A percentile compares a stretch with the other conserved stretches of the same genome.
Conservation (phyloP, 1,140 invertebrate genomes). For the Fragariocoptes setiger region DNA sequence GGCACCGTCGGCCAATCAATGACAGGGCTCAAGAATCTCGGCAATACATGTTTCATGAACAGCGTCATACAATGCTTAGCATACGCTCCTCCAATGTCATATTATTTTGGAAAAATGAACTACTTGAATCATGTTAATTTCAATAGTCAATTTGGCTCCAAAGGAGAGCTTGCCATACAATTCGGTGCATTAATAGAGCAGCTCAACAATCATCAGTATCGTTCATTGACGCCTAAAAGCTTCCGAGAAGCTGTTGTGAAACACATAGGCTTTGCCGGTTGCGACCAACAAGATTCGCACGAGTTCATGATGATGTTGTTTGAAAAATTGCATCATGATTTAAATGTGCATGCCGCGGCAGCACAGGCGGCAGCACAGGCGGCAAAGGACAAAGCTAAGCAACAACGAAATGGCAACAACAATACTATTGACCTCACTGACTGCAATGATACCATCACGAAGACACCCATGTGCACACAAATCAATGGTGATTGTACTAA, state of each 20-base stretch:
- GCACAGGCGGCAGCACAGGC: too few species aligned
- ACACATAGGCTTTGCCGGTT: slow-evolving; percentile 41
- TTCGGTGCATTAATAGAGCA: slow-evolving; percentile 35
- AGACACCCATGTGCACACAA: too few species aligned
- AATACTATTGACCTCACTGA: background rate
- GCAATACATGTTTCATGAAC: slow-evolving; percentile 26
- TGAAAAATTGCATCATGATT: slow-evolving; percentile 60
- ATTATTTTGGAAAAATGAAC: slow-evolving; percentile 28
- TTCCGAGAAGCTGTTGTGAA: slow-evolving; percentile 33
- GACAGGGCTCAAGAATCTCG: slow-evolving; percentile 24
- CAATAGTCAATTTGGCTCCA: slow-evolving; percentile 15
- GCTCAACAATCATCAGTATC: slow-evolving; percentile 30
- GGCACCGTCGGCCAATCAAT: slow-evolving; percentile 10
- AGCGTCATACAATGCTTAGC: slow-evolving; percentile 34
- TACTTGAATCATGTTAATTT: slow-evolving; percentile 11
- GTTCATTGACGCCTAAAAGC: slow-evolving; percentile 39
- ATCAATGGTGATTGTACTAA: slow-evolving; percentile 4
- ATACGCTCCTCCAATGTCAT: slow-evolving; percentile 34
- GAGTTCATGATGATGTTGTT: slow-evolving; percentile 67
- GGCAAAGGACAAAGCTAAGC: background rate
- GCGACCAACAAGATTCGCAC: slow-evolving; percentile 73
- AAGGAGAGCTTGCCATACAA: slow-evolving; percentile 35
- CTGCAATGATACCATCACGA: too few species aligned
- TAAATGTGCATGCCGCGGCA: slow-evolving; percentile 29
- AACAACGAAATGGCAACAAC: slow-evolving; percentile 4